phyloP scores from a whole-genome alignment of 2,888 invertebrate genomes.

The Crepidodera aurea region DNA sequence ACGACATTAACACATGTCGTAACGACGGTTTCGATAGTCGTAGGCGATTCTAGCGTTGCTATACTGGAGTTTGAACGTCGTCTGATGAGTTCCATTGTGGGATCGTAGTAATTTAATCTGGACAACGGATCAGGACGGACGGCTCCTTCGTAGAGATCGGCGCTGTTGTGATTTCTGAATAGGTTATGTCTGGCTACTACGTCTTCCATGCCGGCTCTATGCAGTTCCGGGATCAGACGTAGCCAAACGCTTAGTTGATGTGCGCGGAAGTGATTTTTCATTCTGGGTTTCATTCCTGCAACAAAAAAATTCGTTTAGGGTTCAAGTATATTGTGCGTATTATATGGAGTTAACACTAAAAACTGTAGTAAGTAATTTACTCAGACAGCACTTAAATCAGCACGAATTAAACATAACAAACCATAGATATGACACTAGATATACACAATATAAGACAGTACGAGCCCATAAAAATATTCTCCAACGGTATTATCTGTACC shows the following conservation, averaged over 20 bases:
- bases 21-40: constrained; percentile 74
- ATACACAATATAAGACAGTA: too few relatives aligned
- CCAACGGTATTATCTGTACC: too few relatives aligned
- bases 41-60: constrained; percentile 70
- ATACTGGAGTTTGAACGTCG: constrained; percentile 68
- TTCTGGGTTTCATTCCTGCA: constrained; percentile 87
- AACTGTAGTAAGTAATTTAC: background rate
- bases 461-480: too few relatives aligned
- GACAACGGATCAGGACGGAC: constrained; percentile 86
- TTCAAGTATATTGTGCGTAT: background rate
- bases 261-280: constrained; percentile 93
- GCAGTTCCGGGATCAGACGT: constrained; percentile 89
- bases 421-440: too few relatives aligned
- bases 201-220: constrained; percentile 88
- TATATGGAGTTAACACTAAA: background rate
- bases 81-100: constrained; percentile 69
- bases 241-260: constrained; percentile 96
- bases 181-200: constrained; percentile 87
- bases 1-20: constrained; percentile 76
- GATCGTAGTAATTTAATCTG: constrained; percentile 69
- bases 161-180: constrained; percentile 88
- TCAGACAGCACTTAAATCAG: too few relatives aligned
- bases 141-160: constrained; percentile 87
- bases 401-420: too few relatives aligned
- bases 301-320: constrained; percentile 50